Evolutionary conservation across 2,113 vertebrate species (phyloP).

Genomic region (Triplophysa rosa): DNA sequence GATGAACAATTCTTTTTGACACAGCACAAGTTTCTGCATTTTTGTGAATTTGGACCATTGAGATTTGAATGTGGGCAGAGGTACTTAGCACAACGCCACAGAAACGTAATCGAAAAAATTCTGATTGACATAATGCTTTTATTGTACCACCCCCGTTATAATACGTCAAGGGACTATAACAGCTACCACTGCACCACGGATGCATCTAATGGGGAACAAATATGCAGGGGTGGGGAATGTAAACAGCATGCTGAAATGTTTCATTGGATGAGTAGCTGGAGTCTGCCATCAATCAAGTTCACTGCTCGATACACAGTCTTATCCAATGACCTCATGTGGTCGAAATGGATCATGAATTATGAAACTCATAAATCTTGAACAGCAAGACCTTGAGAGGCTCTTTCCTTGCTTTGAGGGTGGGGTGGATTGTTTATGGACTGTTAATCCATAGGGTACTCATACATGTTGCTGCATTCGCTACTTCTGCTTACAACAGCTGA

Average conservation of each 20-base stretch:
- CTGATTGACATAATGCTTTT: background rate
- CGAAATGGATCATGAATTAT: slow-evolving; percentile 64
- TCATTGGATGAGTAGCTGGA: slow-evolving; percentile 36
- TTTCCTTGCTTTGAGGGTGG: slow-evolving; percentile 24
- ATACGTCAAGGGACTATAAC: background rate
- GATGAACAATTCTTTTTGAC: too few relatives aligned
- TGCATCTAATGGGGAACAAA: slow-evolving; percentile 40
- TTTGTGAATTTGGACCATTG: too few relatives aligned
- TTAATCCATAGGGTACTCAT: slow-evolving; percentile 12
- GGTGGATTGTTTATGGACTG: slow-evolving; percentile 31
- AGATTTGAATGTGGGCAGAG: too few relatives aligned
- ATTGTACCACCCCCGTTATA: background rate
- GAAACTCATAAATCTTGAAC: slow-evolving; percentile 62
- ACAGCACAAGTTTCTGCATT: too few relatives aligned
- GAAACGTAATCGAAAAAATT: too few relatives aligned
- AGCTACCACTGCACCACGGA: slow-evolving; percentile 29
- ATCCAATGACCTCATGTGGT: slow-evolving; percentile 54
- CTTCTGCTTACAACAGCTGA: slow-evolving; percentile 13
- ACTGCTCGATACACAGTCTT: slow-evolving; percentile 51
- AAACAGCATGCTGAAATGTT: slow-evolving; percentile 25
- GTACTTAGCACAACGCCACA: too few relatives aligned
- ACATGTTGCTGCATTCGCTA: slow-evolving; percentile 17
- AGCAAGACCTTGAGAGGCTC: slow-evolving; percentile 36
- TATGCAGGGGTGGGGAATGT: slow-evolving; percentile 20
- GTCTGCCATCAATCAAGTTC: slow-evolving; percentile 57